phyloP scores from a whole-genome alignment of 2,888 invertebrate genomes.

The Hirtodrosophila alboralis region DNA sequence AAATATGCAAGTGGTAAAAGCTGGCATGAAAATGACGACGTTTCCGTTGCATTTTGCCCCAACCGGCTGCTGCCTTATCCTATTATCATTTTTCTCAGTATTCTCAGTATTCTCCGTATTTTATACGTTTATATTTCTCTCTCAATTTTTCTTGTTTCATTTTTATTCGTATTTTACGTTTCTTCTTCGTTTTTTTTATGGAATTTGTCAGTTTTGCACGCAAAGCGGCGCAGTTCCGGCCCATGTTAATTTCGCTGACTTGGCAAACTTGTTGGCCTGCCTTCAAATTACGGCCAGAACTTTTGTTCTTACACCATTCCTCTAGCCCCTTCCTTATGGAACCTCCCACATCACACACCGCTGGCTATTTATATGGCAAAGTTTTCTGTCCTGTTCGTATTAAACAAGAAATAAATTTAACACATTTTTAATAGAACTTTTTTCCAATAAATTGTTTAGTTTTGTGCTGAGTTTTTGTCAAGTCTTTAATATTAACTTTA shows the following conservation, averaged over 20 bases:
- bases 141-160: neutral
- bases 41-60: slow-evolving; percentile 58
- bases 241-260: slow-evolving; percentile 72
- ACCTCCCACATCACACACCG: neutral
- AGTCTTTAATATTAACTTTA: neutral
- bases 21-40: slow-evolving; percentile 65
- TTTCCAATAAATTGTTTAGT: neutral
- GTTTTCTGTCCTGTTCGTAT: slow-evolving; percentile 28
- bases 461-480: neutral
- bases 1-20: slow-evolving; percentile 70
- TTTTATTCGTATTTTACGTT: slow-evolving; percentile 4
- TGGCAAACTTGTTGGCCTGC: slow-evolving; percentile 41
- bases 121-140: no score
- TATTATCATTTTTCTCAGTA: slow-evolving; percentile 53
- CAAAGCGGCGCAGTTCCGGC: slow-evolving; percentile 72
- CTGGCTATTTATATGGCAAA: slow-evolving; percentile 22
- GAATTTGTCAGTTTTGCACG: slow-evolving; percentile 54
- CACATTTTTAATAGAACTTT: slow-evolving; percentile 8
- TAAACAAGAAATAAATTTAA: slow-evolving; percentile 29
- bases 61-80: slow-evolving; percentile 49
- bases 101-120: slow-evolving; percentile 44
- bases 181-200: slow-evolving; percentile 23
- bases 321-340: neutral
- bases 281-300: slow-evolving; percentile 63
- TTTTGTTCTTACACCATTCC: slow-evolving; percentile 51